Evolutionary conservation across 2,797 vertebrate species (phyloP).

Genomic region (Pampus argenteus): DNA sequence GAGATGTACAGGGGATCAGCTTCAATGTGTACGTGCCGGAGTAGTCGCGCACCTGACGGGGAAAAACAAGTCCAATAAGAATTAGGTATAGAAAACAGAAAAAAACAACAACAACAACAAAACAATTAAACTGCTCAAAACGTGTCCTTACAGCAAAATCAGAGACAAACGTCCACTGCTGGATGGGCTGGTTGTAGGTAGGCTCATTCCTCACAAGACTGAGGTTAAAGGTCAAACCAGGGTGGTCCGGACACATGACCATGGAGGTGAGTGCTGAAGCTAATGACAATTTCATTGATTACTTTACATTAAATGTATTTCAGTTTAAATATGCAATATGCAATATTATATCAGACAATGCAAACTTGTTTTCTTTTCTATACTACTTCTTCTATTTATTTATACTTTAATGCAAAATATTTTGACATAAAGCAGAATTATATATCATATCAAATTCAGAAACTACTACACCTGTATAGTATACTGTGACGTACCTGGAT

Average conservation of each 20-base stretch:
- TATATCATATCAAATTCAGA: not conserved
- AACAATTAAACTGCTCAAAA: not conserved
- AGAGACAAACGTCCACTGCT: slow-evolving; percentile 95
- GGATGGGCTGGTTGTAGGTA: slow-evolving; percentile 92
- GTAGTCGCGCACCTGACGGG: slow-evolving; percentile 92
- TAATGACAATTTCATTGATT: slow-evolving; percentile 57
- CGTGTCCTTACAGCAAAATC: slow-evolving; percentile 91
- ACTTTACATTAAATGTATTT: not conserved
- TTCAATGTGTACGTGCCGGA: slow-evolving; percentile 94
- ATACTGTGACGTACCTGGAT: slow-evolving; percentile 81
- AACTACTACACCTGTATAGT: not conserved
- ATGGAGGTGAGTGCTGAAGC: slow-evolving; percentile 88
- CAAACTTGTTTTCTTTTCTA: too few species aligned
- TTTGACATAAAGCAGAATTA: not conserved
- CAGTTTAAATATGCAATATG: not conserved
- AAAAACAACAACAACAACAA: not conserved
- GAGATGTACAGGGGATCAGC: slow-evolving; percentile 89
- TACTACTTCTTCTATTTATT: not conserved
- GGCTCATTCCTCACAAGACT: slow-evolving; percentile 90
- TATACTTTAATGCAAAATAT: not conserved
- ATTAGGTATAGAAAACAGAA: not conserved
- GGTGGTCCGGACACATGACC: slow-evolving; percentile 92
- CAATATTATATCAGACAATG: not conserved
- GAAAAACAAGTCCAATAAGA: not conserved
- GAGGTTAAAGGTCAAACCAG: slow-evolving; percentile 93